These are phyloP conservation scores for Torymus texanus DNA, from an alignment of 2,888 invertebrate species.

Conservation along the genomic window DNA sequence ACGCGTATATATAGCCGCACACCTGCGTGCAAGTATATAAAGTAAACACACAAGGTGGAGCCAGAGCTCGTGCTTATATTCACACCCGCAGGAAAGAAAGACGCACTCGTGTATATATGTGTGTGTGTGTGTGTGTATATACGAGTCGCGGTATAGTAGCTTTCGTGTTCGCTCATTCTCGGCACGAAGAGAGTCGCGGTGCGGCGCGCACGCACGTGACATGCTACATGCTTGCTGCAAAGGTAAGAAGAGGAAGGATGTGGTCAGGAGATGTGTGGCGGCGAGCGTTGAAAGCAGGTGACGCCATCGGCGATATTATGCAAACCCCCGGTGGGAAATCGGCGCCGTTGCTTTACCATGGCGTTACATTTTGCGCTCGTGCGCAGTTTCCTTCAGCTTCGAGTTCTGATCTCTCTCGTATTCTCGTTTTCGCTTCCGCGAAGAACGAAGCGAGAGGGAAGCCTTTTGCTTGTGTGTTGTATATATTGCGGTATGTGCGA, in stretches of 20 bases:
- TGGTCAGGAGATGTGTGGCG: slow-evolving; percentile 65
- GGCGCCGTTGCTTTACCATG: slow-evolving; percentile 17
- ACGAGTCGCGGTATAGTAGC: too few species aligned
- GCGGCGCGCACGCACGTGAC: background rate
- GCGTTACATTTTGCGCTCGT: slow-evolving; percentile 52
- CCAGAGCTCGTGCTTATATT: background rate
- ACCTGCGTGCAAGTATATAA: slow-evolving; percentile 1
- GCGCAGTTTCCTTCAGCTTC: background rate
- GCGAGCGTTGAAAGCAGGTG: slow-evolving; percentile 62
- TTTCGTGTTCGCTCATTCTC: too few species aligned
- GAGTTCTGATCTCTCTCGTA: too few species aligned
- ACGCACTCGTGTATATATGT: too few species aligned
- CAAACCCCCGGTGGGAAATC: slow-evolving; percentile 67
- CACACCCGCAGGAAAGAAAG: background rate
- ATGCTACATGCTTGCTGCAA: background rate
- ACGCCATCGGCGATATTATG: slow-evolving; percentile 65
- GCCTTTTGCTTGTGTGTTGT: slow-evolving; percentile 23
- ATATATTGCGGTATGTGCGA: background rate
- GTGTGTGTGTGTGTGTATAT: too few species aligned
- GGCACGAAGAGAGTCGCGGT: too few species aligned
- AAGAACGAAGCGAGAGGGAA: background rate
- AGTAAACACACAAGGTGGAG: background rate
- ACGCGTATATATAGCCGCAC: background rate
- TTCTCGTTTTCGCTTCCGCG: slow-evolving; percentile 14
- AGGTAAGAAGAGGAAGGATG: slow-evolving; percentile 70